Evolutionary conservation across 1,140 invertebrate genomes (phyloP).

Genomic region (Dermatophagoides farinae): DNA sequence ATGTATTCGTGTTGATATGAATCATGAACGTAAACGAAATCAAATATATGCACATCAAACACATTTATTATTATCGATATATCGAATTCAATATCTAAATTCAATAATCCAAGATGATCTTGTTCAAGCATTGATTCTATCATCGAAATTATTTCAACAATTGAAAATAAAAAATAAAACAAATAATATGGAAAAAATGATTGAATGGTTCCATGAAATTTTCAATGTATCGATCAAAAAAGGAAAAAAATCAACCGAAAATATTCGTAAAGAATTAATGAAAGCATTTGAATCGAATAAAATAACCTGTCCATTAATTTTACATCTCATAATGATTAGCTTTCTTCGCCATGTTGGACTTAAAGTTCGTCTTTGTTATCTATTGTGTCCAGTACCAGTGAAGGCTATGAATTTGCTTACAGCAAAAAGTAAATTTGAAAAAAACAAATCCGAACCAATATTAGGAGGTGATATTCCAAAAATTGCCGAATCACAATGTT

Average conservation of each 20-base stretch:
- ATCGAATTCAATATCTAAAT: slow-evolving; percentile 58
- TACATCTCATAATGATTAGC: background rate
- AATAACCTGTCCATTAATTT: slow-evolving; percentile 5
- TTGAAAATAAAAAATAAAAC: slow-evolving; percentile 37
- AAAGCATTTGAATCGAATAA: slow-evolving; percentile 9
- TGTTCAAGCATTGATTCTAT: slow-evolving; percentile 43
- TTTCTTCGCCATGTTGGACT: background rate
- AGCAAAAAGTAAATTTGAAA: background rate
- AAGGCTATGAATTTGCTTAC: background rate
- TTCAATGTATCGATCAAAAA: slow-evolving; percentile 25
- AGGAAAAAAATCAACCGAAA: slow-evolving; percentile 12
- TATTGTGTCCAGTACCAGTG: background rate
- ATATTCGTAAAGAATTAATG: slow-evolving; percentile 11
- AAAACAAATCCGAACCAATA: background rate
- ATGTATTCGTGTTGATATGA: slow-evolving; percentile 46
- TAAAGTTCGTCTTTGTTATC: background rate
- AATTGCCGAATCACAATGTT: slow-evolving; percentile 27
- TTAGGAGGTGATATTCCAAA: slow-evolving; percentile 32
- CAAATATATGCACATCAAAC: slow-evolving; percentile 64
- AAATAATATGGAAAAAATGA: slow-evolving; percentile 43
- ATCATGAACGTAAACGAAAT: slow-evolving; percentile 47
- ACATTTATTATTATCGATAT: slow-evolving; percentile 56
- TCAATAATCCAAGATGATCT: slow-evolving; percentile 44
- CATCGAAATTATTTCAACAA: slow-evolving; percentile 30
- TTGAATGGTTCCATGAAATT: slow-evolving; percentile 45